Evolutionary conservation across 2,888 invertebrate species (phyloP).

Genomic region (Tridacna crocea): DNA sequence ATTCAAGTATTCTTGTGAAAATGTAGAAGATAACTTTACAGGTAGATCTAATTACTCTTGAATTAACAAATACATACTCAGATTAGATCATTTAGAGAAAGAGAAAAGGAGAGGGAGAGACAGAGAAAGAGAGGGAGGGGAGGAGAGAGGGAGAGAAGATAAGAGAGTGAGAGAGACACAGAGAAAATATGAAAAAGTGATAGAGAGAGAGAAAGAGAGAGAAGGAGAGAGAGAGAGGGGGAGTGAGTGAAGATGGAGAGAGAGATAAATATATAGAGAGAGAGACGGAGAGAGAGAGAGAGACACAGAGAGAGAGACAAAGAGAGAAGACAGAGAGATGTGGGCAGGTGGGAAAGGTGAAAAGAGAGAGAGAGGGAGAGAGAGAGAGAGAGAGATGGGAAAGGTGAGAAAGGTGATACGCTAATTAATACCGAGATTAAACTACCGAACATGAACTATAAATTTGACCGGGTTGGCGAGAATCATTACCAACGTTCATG

Average conservation of each 20-base stretch:
- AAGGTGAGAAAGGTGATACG: not conserved
- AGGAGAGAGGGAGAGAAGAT: not conserved
- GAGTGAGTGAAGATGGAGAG: not conserved
- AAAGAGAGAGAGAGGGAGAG: not conserved
- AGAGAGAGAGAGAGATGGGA: not conserved
- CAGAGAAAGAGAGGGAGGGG: conserved; percentile 1
- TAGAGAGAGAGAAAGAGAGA: conserved; percentile 13
- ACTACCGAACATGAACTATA: too few species aligned
- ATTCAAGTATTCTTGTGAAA: too few species aligned
- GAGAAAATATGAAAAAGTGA: conserved; percentile 9
- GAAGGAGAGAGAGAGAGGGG: not conserved
- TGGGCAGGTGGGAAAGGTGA: not conserved
- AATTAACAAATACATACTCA: too few species aligned
- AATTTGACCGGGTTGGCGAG: too few species aligned
- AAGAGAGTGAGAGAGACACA: conserved; percentile 17
- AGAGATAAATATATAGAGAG: not conserved
- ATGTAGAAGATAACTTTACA: too few species aligned
- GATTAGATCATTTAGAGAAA: too few species aligned
- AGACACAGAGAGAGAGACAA: conserved; percentile 8
- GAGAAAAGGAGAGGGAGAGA: conserved; percentile 11
- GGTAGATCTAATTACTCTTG: too few species aligned
- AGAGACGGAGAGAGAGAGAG: conserved; percentile 9
- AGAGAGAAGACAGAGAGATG: not conserved
- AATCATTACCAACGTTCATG: too few species aligned
- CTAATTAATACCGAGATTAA: too few species aligned